A percentile compares a stretch with the other conserved stretches of the same genome.
These are phyloP conservation scores for Microcebus lehilahytsara DNA, from an alignment of 2,113 vertebrate genomes.

Conservation along the genomic window DNA sequence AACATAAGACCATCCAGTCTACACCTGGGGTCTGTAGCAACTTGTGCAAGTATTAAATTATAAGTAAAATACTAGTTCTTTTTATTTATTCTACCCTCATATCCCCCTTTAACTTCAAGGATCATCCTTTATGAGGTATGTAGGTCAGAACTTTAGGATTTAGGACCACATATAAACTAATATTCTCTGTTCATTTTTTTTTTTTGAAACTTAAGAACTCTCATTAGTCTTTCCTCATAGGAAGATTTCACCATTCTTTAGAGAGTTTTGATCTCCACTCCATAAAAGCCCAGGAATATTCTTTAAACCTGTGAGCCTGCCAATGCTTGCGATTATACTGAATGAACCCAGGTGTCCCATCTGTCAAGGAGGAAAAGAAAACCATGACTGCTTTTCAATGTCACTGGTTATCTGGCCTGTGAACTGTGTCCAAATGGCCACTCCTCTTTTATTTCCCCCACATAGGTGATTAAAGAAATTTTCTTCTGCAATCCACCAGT, in stretches of 20 bases:
- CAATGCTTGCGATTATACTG: neutral
- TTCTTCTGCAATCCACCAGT: neutral
- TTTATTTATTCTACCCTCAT: neutral
- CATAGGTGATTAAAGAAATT: neutral
- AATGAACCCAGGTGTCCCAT: neutral
- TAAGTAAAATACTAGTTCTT: neutral
- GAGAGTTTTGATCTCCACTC: neutral
- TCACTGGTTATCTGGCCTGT: neutral
- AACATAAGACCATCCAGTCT: too few relatives aligned
- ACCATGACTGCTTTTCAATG: neutral
- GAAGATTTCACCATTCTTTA: neutral
- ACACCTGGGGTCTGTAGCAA: neutral
- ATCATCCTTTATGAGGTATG: neutral
- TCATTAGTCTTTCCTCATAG: neutral
- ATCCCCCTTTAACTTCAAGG: neutral
- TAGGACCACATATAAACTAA: neutral
- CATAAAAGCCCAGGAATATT: neutral
- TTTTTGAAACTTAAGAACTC: neutral
- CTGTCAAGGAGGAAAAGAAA: neutral
- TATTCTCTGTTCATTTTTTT: neutral
- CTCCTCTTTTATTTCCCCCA: too few relatives aligned
- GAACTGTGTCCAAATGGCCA: neutral
- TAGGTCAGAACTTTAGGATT: neutral
- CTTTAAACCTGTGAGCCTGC: neutral
- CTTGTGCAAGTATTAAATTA: fast-evolving